Base-by-base conservation (phyloP, 64 coral and sea anemone species). In the Stylophora pistillata region DNA sequence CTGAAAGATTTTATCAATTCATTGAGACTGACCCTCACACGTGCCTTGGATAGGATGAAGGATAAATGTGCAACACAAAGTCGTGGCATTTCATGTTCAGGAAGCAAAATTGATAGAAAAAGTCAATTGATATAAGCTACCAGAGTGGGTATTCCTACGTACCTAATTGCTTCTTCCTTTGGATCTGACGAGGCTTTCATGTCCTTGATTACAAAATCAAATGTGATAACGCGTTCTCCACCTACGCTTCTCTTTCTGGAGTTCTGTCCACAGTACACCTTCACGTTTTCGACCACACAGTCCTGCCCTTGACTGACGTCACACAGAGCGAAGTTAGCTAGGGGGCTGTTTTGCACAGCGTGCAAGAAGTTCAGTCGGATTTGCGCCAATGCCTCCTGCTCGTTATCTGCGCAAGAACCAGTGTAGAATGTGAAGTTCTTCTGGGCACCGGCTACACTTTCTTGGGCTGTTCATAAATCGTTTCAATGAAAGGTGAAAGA, bases 391-490 rank as follows among this genome's bases (percentile, higher is more conserved):
- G 91, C 82, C 27, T 78, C 60, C 18, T 90, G 58, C 53, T 96
- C 76, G 61, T 93, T 55, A 27, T 75, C 87, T 29, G 34, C 17
- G 17, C 94, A 96, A 15, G 91, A 82, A 21, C 94, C 94, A 13
- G 94, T 93, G 87, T 96, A 96, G 29, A 96, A 96, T 13, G 94
- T 96, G 32, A 96, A 96, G 65, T 93, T 91, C 54, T 96, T 96
- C 74, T 75, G 87, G 0, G 91, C 87, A 29, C 87, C 86, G 85
- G 77, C 93, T 1, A 88, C 82, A n/a, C 72, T 88, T 65, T 80
- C 10, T 64, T 93, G 76, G 26, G 91, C 94, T 96, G 54, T 34
- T 83, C 30, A 89, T 55, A 56, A 56, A 58, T 47, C 3, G 7
- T 47, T 47, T 3, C 37, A 47, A 47, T 47, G 0, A 47, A 47